Evolutionary conservation across 23 tunicate genomes (phyloP), one percentile per base, ranked within the genome.

Genomic region (Aplidium turbinatum): DNA sequence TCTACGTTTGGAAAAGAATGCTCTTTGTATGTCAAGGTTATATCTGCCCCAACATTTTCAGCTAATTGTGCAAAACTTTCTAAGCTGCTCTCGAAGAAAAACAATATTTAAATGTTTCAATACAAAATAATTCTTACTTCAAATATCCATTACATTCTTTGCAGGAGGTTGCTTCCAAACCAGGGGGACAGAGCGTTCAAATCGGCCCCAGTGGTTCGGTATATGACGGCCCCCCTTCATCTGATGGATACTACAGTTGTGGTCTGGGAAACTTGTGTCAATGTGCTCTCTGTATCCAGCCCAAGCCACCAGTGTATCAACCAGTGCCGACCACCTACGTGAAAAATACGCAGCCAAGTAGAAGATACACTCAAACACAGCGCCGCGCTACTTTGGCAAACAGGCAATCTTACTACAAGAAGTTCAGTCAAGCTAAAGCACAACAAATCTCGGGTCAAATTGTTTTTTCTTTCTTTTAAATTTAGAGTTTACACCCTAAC

Each of bases 261-360:
- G 82, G 83, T 11, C 57, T 68, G 32, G 91, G 91, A 55, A 68
- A 84, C 38, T 31, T 84, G 0, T 84, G 91, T 34, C 70, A 77
- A 33, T 75, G 82, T 42, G 68, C 78, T 3, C 35, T 77, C 28
- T 84, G 91, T 36, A 58, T 76, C 0, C 56, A 69, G 4, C 76
- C 82, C 6, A n/a, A 50, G 34, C 82, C 82, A 11, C 68, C 26
- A 3, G 68, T 3, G 4, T 75, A 76, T 31, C 63, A 66, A 66
- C 84, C 75, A n/a, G 51, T 78, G 4, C 83, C 83, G 5, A 38
- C 63, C 2, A 23, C 64, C 20, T 33, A 63, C 32, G 45, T 32
- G 9, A 18, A 34, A 3, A 24, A 33, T 29, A 19, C 39, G 9
- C 72, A 75, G 23, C 80, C 68, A 13, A 31, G 31, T 6, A 50